Conservation (phyloP, 2,888 invertebrate species). For the Hemicrepidius hirtus region DNA sequence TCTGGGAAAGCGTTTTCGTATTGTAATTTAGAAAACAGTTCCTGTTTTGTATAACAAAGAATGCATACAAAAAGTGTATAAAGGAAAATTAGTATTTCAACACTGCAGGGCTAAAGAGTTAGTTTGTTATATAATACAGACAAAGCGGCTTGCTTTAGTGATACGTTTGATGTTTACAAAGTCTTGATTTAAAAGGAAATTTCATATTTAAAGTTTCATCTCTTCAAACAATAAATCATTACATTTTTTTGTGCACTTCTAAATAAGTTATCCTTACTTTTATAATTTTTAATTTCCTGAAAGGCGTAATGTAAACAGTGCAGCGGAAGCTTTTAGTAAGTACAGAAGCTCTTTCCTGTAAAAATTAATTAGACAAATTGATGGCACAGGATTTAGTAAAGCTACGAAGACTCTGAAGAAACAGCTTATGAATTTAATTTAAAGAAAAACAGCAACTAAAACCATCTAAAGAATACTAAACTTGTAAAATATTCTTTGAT, state of each 20-base stretch:
- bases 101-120: slow-evolving; percentile 33
- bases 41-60: slow-evolving; percentile 23
- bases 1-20: slow-evolving; percentile 13
- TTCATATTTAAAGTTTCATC: slow-evolving; percentile 30
- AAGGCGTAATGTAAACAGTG: slow-evolving; percentile 3
- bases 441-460: too few species aligned
- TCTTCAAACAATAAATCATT: slow-evolving; percentile 24
- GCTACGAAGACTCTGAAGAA: too few species aligned
- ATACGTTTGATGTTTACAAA: slow-evolving; percentile 35
- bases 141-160: slow-evolving; percentile 31
- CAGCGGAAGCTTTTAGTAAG: slow-evolving; percentile 17
- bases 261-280: slow-evolving; percentile 5
- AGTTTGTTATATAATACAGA: slow-evolving; percentile 26
- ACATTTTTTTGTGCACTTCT: slow-evolving; percentile 9
- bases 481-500: too few species aligned
- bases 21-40: slow-evolving; percentile 22
- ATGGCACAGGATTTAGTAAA: neutral
- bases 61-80: slow-evolving; percentile 24
- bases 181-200: slow-evolving; percentile 34
- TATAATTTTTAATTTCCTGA: slow-evolving; percentile 34
- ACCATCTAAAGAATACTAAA: too few species aligned
- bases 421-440: too few species aligned
- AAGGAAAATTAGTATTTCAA: slow-evolving; percentile 30
- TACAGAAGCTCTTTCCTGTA: neutral
- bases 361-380: slow-evolving; percentile 19